A percentile compares a stretch with the other conserved stretches of the same genome.
Conservation (phyloP, 2,888 invertebrate genomes). For the Stenolophus ochropezus region DNA sequence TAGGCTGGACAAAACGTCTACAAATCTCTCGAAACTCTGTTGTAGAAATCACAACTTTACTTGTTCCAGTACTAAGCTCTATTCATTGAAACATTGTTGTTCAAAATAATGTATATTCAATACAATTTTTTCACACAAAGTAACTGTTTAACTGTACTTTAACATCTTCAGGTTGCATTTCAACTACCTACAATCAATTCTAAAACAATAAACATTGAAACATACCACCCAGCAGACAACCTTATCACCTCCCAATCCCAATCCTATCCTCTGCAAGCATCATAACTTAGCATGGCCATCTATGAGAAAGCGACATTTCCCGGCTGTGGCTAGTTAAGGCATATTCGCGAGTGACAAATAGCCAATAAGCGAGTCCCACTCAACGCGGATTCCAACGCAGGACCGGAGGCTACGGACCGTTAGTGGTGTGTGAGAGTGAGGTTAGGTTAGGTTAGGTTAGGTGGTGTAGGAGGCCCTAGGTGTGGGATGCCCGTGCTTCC, state of each 20-base stretch:
- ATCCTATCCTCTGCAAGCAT: neutral
- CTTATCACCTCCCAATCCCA: neutral
- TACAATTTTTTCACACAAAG: too few relatives aligned
- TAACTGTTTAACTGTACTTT: too few relatives aligned
- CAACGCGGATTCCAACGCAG: neutral
- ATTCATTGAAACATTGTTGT: too few relatives aligned
- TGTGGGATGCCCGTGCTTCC: neutral
- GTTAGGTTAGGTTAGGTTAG: neutral
- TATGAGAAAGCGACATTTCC: constrained; percentile 5
- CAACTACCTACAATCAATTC: too few relatives aligned
- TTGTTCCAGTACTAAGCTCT: too few relatives aligned
- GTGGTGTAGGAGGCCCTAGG: neutral
- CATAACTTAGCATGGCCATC: neutral
- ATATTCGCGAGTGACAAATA: constrained; percentile 7
- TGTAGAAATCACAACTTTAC: too few relatives aligned
- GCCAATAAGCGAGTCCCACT: constrained; percentile 8
- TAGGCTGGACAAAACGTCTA: too few relatives aligned
- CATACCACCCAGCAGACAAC: neutral
- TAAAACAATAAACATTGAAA: too few relatives aligned
- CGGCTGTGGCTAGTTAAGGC: neutral
- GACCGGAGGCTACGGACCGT: neutral
- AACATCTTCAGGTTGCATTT: too few relatives aligned
- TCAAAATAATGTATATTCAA: too few relatives aligned
- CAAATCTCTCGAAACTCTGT: too few relatives aligned
- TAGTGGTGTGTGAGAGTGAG: neutral